Conservation (phyloP, 2,888 invertebrate species). For the Danaus chrysippus region DNA sequence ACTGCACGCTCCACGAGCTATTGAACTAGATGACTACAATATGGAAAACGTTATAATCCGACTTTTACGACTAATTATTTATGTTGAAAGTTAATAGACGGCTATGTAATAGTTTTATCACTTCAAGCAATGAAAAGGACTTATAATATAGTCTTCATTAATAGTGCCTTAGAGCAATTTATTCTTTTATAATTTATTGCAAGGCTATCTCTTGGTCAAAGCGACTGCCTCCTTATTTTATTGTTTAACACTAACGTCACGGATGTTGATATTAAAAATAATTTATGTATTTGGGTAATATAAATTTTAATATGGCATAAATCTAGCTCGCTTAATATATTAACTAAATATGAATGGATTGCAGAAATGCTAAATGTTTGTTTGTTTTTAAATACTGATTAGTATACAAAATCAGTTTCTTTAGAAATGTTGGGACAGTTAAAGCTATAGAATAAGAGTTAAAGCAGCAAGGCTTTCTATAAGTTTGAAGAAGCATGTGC, state of each 20-base stretch:
- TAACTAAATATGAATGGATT: too few species aligned
- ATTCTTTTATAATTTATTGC: too few species aligned
- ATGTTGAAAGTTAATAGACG: conserved; percentile 4
- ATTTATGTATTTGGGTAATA: neutral
- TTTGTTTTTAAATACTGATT: too few species aligned
- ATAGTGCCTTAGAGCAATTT: too few species aligned
- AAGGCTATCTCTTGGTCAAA: conserved; percentile 1
- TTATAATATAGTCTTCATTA: too few species aligned
- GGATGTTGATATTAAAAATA: neutral
- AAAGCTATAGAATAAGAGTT: neutral
- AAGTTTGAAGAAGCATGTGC: neutral
- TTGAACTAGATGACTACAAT: conserved; percentile 2
- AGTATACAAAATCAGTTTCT: too few species aligned
- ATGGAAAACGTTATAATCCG: conserved; percentile 1
- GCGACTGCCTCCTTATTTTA: neutral
- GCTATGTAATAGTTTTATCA: neutral
- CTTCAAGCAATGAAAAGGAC: neutral
- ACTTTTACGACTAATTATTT: neutral
- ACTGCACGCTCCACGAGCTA: conserved; percentile 1
- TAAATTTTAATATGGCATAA: neutral
- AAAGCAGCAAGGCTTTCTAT: neutral
- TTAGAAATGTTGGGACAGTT: neutral
- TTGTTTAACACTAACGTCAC: neutral
- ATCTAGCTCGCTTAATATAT: too few species aligned
- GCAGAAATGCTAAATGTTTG: too few species aligned